A percentile compares a stretch with the other conserved stretches of the same genome.
phyloP scores from a whole-genome alignment of 2,888 invertebrate species.

The Apotomis capreana region DNA sequence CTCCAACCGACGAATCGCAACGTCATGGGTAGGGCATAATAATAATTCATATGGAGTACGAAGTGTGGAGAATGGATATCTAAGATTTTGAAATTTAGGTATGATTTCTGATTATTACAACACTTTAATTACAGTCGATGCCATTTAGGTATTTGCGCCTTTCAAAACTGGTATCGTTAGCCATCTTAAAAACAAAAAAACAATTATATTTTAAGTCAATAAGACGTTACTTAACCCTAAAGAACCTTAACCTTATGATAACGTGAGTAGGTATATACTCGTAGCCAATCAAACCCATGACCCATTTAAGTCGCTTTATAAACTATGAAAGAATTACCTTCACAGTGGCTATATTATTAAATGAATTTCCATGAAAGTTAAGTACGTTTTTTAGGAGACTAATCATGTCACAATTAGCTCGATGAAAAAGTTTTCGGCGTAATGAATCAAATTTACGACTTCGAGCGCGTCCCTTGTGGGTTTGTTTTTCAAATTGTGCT shows the following conservation, averaged over 20 bases:
- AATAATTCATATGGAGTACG: too few relatives aligned
- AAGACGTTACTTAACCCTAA: neutral
- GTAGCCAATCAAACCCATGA: neutral
- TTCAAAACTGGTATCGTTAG: too few relatives aligned
- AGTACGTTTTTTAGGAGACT: conserved; percentile 15
- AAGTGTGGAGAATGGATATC: too few relatives aligned
- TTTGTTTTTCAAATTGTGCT: conserved; percentile 16
- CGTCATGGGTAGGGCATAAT: too few relatives aligned
- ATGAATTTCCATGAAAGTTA: conserved; percentile 26
- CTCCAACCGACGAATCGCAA: too few relatives aligned
- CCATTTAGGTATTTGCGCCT: too few relatives aligned
- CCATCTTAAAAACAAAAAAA: too few relatives aligned
- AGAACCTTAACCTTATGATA: too few relatives aligned
- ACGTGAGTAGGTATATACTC: neutral
- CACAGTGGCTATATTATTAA: conserved; percentile 14
- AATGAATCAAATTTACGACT: conserved; percentile 35
- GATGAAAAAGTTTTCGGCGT: conserved; percentile 30
- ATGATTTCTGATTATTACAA: too few relatives aligned
- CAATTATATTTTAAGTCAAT: too few relatives aligned
- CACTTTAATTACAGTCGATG: too few relatives aligned
- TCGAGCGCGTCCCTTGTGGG: conserved; percentile 25
- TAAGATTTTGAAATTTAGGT: too few relatives aligned
- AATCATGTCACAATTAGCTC: conserved; percentile 33
- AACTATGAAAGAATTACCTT: conserved; percentile 12
- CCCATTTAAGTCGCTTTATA: conserved; percentile 9